Conservation (phyloP, 2,797 vertebrate species). For the Myotis myotis region DNA sequence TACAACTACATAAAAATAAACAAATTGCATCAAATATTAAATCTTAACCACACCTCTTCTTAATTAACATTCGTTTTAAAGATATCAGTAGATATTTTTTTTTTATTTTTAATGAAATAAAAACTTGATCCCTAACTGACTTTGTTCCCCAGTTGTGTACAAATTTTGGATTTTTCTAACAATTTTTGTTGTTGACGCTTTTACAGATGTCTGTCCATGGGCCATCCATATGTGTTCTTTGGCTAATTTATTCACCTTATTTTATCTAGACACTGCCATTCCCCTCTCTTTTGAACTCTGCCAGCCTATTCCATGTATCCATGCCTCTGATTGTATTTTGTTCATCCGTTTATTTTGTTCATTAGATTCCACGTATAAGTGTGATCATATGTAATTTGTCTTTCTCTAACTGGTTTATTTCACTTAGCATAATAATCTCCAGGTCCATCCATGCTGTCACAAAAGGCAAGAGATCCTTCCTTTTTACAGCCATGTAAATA, state of each 20-base stretch:
- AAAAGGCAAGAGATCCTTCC: no score
- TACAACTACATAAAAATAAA: not conserved
- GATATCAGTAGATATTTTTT: not conserved
- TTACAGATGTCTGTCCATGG: not conserved
- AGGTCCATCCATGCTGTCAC: no score
- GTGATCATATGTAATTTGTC: not conserved
- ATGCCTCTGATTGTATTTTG: not conserved
- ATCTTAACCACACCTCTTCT: not conserved
- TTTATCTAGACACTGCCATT: not conserved
- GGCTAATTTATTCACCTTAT: not conserved
- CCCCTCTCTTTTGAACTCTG: not conserved
- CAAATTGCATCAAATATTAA: not conserved
- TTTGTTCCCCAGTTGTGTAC: not conserved
- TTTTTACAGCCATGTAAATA: no score
- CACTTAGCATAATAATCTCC: not conserved
- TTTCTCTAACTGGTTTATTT: not conserved
- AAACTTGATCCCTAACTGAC: not conserved
- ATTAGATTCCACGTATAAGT: not conserved
- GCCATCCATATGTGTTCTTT: not conserved
- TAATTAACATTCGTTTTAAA: not conserved
- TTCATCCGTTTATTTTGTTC: not conserved
- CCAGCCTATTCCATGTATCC: not conserved
- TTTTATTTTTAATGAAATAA: not conserved
- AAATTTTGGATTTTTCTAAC: not conserved
- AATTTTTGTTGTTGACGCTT: not conserved